These are phyloP conservation scores for Hyposmocoma kahamanoa DNA, from an alignment of 1,140 invertebrate genomes.

Conservation along the genomic window DNA sequence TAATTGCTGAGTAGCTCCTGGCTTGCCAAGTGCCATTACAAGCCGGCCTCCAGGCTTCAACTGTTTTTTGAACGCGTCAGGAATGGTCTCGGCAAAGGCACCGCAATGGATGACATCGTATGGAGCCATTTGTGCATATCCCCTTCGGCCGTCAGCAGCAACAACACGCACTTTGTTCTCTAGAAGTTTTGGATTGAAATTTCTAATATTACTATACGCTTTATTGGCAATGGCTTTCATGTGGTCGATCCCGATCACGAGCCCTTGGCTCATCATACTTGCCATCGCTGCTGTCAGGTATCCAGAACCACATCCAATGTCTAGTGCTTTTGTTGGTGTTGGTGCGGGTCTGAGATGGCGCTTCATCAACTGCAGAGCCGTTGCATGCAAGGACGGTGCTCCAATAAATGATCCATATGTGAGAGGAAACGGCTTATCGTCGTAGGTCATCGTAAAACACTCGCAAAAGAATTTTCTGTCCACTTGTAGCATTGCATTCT, in stretches of 20 bases:
- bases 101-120: neutral
- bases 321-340: neutral
- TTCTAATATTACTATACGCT: too few relatives aligned
- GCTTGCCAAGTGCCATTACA: too few relatives aligned
- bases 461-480: neutral
- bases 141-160: neutral
- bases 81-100: neutral
- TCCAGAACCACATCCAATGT: neutral
- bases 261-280: too few relatives aligned
- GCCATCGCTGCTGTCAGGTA: neutral
- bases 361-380: neutral
- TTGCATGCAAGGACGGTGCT: neutral
- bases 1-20: too few relatives aligned
- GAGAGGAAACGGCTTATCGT: neutral
- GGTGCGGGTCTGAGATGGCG: neutral
- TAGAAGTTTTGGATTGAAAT: too few relatives aligned
- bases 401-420: neutral
- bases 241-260: too few relatives aligned
- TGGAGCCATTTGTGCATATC: neutral
- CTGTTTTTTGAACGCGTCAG: neutral
- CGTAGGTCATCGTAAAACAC: neutral
- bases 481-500: neutral
- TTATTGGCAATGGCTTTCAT: too few relatives aligned
- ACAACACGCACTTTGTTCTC: neutral
- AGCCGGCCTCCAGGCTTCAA: neutral